These are phyloP conservation scores for Andricus curvator DNA, from an alignment of 2,888 invertebrate genomes.

Conservation along the genomic window DNA sequence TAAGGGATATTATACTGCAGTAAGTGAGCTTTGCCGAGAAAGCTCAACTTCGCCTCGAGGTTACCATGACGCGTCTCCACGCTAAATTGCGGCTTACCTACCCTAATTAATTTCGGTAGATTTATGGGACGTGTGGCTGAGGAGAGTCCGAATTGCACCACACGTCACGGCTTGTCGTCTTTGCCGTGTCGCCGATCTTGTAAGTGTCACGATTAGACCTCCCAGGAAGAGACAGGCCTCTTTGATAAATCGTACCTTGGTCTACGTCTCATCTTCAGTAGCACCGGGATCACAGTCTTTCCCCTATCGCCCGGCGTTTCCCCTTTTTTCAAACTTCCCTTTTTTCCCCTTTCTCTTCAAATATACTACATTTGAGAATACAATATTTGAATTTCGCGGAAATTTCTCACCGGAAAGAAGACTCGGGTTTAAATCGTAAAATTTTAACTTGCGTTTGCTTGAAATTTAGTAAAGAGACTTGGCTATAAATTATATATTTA, in stretches of 20 bases:
- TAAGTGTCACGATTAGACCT: conserved; percentile 9
- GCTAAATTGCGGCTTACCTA: conserved; percentile 60
- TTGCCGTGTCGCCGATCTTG: conserved; percentile 19
- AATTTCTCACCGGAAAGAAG: too few species aligned
- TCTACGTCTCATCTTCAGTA: background rate
- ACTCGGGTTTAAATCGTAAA: too few species aligned
- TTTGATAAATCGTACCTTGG: background rate
- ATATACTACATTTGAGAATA: too few species aligned
- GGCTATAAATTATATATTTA: background rate
- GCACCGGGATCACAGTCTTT: background rate
- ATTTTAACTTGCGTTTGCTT: too few species aligned
- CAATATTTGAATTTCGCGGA: too few species aligned
- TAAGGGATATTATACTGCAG: conserved; percentile 42
- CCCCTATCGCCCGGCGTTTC: too few species aligned
- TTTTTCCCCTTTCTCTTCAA: too few species aligned
- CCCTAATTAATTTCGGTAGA: conserved; percentile 65
- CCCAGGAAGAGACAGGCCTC: background rate
- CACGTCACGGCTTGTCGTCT: conserved; percentile 29
- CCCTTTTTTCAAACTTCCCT: too few species aligned
- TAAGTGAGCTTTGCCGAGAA: conserved; percentile 46
- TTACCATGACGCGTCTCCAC: conserved; percentile 9
- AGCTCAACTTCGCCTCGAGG: conserved; percentile 41
- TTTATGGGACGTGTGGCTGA: conserved; percentile 52
- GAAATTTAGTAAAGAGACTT: too few species aligned
- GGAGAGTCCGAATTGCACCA: conserved; percentile 35